Percentiles rank a stretch among this genome's conserved stretches.
phyloP scores from a whole-genome alignment of 2,888 invertebrate genomes.

The Aradus depressus region DNA sequence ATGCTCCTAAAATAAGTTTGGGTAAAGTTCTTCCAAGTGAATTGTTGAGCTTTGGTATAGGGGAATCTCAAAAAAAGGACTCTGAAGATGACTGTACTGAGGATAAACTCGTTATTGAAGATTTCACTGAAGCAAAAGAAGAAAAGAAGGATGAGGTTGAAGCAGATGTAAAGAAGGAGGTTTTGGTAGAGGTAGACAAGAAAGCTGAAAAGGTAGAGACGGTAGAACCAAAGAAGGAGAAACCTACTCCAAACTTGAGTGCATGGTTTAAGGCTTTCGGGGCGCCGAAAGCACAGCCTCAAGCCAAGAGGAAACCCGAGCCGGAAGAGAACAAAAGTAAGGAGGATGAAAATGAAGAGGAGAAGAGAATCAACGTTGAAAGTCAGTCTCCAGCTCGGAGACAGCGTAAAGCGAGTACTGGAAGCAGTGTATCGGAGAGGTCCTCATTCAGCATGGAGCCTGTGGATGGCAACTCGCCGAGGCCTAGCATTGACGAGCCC shows the following conservation, averaged over 20 bases:
- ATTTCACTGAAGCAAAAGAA: constrained; percentile 32
- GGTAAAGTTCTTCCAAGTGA: constrained; percentile 72
- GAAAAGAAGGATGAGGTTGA: constrained; percentile 30
- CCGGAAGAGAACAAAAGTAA: constrained; percentile 23
- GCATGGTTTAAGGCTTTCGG: constrained; percentile 91
- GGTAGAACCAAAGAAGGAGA: constrained; percentile 38
- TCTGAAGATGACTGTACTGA: constrained; percentile 27
- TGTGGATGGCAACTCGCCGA: constrained; percentile 33
- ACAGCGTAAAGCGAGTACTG: constrained; percentile 62
- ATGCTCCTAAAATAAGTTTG: constrained; percentile 69
- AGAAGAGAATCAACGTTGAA: constrained; percentile 26
- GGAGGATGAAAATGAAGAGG: constrained; percentile 28
- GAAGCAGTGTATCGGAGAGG: constrained; percentile 66
- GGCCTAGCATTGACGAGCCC: constrained; percentile 38
- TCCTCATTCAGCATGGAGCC: constrained; percentile 59
- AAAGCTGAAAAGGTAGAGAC: constrained; percentile 27
- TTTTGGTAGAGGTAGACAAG: constrained; percentile 23
- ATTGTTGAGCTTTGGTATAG: constrained; percentile 48
- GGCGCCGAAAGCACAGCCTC: constrained; percentile 57
- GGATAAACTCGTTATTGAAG: constrained; percentile 27
- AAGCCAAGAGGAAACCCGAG: constrained; percentile 44
- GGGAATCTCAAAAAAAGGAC: constrained; percentile 28
- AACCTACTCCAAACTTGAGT: constrained; percentile 73
- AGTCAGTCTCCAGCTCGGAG: constrained; percentile 40
- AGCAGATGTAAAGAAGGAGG: constrained; percentile 26